Conservation (phyloP, 2,888 invertebrate genomes). For the Oxyscelio sp. region DNA sequence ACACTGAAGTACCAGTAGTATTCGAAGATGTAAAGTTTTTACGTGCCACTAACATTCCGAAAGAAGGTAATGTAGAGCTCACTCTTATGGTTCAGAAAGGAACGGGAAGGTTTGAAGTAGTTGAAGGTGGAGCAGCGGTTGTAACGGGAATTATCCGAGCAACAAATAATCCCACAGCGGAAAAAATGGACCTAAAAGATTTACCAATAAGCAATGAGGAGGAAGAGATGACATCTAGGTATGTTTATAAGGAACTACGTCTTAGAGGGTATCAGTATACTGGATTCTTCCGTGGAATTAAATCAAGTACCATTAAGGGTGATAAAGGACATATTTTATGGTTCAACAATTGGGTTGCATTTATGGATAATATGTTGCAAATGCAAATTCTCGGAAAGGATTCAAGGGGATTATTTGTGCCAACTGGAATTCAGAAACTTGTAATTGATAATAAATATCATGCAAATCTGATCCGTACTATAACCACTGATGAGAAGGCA, state of each 20-base stretch:
- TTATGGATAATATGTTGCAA: conserved; percentile 92
- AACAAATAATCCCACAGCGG: conserved; percentile 88
- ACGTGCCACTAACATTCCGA: conserved; percentile 94
- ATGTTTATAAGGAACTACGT: conserved; percentile 88
- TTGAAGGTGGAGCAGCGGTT: conserved; percentile 92
- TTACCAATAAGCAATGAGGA: conserved; percentile 77
- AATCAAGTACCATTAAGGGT: conserved; percentile 88
- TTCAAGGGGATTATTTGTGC: conserved; percentile 89
- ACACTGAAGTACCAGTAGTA: conserved; percentile 92
- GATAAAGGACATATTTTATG: conserved; percentile 88
- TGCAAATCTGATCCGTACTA: conserved; percentile 79
- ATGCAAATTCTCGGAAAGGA: conserved; percentile 89
- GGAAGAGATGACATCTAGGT: conserved; percentile 83
- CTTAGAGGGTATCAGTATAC: conserved; percentile 90
- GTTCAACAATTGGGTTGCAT: conserved; percentile 92
- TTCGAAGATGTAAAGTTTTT: conserved; percentile 96
- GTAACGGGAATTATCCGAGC: conserved; percentile 92
- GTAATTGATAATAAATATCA: conserved; percentile 89
- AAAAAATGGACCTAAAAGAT: conserved; percentile 81
- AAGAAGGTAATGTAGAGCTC: conserved; percentile 90
- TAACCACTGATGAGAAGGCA: conserved; percentile 80
- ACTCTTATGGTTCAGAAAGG: conserved; percentile 90
- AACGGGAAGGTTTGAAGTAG: conserved; percentile 89
- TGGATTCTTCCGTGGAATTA: conserved; percentile 89
- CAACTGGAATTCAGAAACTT: conserved; percentile 90